Evolutionary conservation across 2,113 vertebrate genomes (phyloP), one percentile per base, ranked within the genome.

Genomic region (Antennarius striatus): DNA sequence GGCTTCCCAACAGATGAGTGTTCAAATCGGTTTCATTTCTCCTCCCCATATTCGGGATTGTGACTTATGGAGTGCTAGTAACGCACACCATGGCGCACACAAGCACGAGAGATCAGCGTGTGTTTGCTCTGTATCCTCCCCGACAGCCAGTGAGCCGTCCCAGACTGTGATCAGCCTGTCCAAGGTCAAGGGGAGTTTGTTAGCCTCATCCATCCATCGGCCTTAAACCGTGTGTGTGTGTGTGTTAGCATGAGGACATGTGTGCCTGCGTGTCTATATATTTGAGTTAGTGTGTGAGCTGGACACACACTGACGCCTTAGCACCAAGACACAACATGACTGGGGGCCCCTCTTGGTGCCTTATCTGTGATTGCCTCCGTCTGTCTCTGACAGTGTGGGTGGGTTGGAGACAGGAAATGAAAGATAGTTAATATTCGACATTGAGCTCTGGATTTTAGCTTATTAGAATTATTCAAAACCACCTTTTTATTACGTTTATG

Each of bases 141-240:
- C 70, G 83, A 76, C 84, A 81, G 77, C 58, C 45, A 77, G 68
- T 66, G 84, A 82, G 75, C 47, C 29, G 73, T 77, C 86, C 78
- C 80, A 77, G 68, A 83, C 70, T 77, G 73, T 46, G 56, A 84
- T 86, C 71, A 63, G 75, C 58, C 68, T 15, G 11, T 75, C 71
- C 79, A 83, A 86, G 85, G 85, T 89, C 76, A 28, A 77, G 75
- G 81, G 71, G 81, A 83, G 82, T 76, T 78, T 81, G 83, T 82
- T 68, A 43, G 71, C 75, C 84, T 28, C 67, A 46, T 77, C 79
- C 75, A 83, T 90, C 86, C 80, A 82, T 88, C 82, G 86, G 67
- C 82, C 39, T 67, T 30, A 71, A 63, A 57, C 53, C 65, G 7
- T 42, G 40, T 8, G 49, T 15, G 16, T 60, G 50, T 12, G 16